Evolutionary conservation across 2,113 vertebrate species (phyloP), one percentile per base, ranked within the genome.

Genomic region (Bombycilla garrulus): DNA sequence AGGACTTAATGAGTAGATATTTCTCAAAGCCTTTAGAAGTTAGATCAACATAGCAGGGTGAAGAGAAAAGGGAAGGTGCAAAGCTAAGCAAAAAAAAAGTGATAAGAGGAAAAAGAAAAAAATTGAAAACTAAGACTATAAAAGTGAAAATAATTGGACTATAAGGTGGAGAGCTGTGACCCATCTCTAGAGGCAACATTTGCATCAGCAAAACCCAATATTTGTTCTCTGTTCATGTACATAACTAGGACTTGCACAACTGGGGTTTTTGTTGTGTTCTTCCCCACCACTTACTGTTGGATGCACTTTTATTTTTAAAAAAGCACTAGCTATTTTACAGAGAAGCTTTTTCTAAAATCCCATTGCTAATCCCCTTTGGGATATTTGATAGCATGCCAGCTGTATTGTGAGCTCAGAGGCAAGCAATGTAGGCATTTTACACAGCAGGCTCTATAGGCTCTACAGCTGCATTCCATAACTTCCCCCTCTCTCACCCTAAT

Each of bases 321-420:
- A 33, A 82, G 36, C 42, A 61, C 15, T 48, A 18, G 14, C 58
- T 90, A 83, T 80, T 92, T 74, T 62, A 86, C 31, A 84, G 26
- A 57, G 53, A 67, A 31, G 76, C 56, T 86, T 93, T 78, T 71
- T 81, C 67, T 86, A 50, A 93, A 94, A 71, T 71, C 64, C 38
- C 31, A 58, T 51, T 92, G 71, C 44, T 91, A 90, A 93, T 81
- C 50, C 57, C 29, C 56, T 90, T 78, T 15, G 33, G 76, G 94
- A 93, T 86, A 97, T 29, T 84, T 86, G 92, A 96, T 94, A 96
- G 56, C 44, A 40, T 60, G 70, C 87, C 92, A 96, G 90, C 76
- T 96, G 94, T 86, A 92, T 38, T 67, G 64, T 93, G 82, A 95
- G 47, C 72, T 94, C 93, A 94, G 79, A 83, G 45, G 44, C 47